Conservation (phyloP, 2,888 invertebrate species). For the Synergus umbraculus region DNA sequence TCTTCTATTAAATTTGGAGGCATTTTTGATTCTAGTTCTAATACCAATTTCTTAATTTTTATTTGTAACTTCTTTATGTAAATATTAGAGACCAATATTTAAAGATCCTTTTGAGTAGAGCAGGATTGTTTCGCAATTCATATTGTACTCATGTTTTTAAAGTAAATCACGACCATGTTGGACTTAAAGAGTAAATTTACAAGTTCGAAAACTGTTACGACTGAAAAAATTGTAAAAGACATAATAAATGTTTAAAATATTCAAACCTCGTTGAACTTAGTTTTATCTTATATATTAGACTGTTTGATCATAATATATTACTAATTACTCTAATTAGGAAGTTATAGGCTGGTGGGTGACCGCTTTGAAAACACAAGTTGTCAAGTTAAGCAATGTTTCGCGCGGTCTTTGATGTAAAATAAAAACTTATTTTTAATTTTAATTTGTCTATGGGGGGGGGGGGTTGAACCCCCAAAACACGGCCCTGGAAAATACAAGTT, state of each 20-base stretch:
- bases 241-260: slow-evolving; percentile 39
- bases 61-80: background rate
- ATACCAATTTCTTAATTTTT: background rate
- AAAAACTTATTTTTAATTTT: too few relatives aligned
- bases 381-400: too few relatives aligned
- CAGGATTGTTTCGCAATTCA: slow-evolving; percentile 17
- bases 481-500: too few relatives aligned
- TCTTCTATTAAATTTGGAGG: background rate
- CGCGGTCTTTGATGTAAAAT: too few relatives aligned
- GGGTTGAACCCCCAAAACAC: too few relatives aligned
- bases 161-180: background rate
- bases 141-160: slow-evolving; percentile 7
- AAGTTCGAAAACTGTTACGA: slow-evolving; percentile 40
- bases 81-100: slow-evolving; percentile 1
- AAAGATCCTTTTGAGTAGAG: slow-evolving; percentile 1
- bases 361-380: too few relatives aligned
- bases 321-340: too few relatives aligned
- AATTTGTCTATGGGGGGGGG: too few relatives aligned
- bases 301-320: too few relatives aligned
- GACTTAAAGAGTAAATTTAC: slow-evolving; percentile 3
- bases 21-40: background rate
- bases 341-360: too few relatives aligned
- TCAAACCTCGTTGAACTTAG: background rate
- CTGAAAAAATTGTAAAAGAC: slow-evolving; percentile 51
- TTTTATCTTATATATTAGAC: background rate